Percentiles rank a stretch among this genome's conserved stretches.
These are phyloP conservation scores for Halocaridina rubra DNA, from an alignment of 2,888 invertebrate species.

Conservation along the genomic window DNA sequence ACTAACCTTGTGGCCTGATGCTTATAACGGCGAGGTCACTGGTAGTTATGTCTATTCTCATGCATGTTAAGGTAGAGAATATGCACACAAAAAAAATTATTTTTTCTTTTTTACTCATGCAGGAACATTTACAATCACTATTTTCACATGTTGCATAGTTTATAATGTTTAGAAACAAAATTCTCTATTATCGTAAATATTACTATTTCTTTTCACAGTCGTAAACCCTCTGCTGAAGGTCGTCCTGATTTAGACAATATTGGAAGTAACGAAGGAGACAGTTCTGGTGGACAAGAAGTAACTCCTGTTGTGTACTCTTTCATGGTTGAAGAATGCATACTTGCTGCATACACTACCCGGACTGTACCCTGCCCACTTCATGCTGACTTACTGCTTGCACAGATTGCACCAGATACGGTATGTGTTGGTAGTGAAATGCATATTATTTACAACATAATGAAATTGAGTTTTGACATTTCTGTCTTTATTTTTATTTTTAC, in stretches of 20 bases:
- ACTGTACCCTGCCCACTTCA: slow-evolving; percentile 84
- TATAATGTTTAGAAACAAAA: too few relatives aligned
- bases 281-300: slow-evolving; percentile 60
- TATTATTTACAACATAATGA: too few relatives aligned
- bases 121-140: too few relatives aligned
- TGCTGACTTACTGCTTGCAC: slow-evolving; percentile 78
- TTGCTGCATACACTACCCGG: slow-evolving; percentile 82
- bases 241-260: slow-evolving; percentile 71
- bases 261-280: slow-evolving; percentile 52
- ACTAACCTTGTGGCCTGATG: too few relatives aligned
- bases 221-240: slow-evolving; percentile 86
- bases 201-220: slow-evolving; percentile 69
- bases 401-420: slow-evolving; percentile 93
- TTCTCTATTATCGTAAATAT: not conserved
- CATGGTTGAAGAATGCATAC: slow-evolving; percentile 96
- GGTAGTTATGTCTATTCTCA: too few relatives aligned
- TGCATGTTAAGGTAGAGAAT: too few relatives aligned
- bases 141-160: too few relatives aligned
- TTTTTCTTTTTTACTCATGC: too few relatives aligned
- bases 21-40: too few relatives aligned
- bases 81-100: too few relatives aligned
- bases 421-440: slow-evolving; percentile 68
- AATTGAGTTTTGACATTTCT: too few relatives aligned
- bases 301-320: slow-evolving; percentile 76
- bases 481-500: too few relatives aligned